Evolutionary conservation across 2,888 invertebrate species (phyloP).

Genomic region (Perithous albicinctus): DNA sequence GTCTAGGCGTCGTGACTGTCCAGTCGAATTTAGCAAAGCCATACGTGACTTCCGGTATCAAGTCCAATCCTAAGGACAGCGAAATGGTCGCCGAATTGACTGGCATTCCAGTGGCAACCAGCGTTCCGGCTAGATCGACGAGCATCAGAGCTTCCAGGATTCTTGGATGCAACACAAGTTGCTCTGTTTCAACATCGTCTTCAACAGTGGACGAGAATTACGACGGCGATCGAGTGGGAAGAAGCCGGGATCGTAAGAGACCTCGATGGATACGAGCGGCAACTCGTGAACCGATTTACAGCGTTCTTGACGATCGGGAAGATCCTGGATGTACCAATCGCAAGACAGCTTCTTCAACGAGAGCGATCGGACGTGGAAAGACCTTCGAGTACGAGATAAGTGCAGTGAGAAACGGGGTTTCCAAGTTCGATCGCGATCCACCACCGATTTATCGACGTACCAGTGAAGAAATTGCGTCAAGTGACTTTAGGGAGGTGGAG

Average conservation of each 20-base stretch:
- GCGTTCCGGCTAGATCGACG: constrained; percentile 60
- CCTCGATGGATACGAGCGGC: constrained; percentile 79
- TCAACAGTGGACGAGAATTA: not conserved
- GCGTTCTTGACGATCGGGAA: constrained; percentile 74
- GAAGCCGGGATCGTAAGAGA: constrained; percentile 46
- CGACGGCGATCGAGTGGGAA: not conserved
- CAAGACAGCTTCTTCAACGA: constrained; percentile 5
- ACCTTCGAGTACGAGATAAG: constrained; percentile 62
- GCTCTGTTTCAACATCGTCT: constrained; percentile 36
- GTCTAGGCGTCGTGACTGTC: constrained; percentile 15
- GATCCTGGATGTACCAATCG: not conserved
- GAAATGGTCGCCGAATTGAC: constrained; percentile 79
- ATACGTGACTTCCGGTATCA: constrained; percentile 78
- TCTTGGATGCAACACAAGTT: constrained; percentile 37
- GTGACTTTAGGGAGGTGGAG: constrained; percentile 13
- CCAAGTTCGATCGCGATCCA: constrained; percentile 11
- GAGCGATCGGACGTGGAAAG: constrained; percentile 70
- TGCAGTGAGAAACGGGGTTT: constrained; percentile 51
- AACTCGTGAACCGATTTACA: constrained; percentile 79
- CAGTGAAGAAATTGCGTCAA: constrained; percentile 17
- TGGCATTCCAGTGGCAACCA: constrained; percentile 75
- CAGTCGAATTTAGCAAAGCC: constrained; percentile 2
- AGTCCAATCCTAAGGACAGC: constrained; percentile 32
- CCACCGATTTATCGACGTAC: constrained; percentile 55
- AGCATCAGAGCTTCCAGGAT: constrained; percentile 4